Percentiles rank a stretch among this genome's conserved stretches.
These are phyloP conservation scores for Hycleus cichorii DNA, from an alignment of 1,140 invertebrate genomes.

Conservation along the genomic window DNA sequence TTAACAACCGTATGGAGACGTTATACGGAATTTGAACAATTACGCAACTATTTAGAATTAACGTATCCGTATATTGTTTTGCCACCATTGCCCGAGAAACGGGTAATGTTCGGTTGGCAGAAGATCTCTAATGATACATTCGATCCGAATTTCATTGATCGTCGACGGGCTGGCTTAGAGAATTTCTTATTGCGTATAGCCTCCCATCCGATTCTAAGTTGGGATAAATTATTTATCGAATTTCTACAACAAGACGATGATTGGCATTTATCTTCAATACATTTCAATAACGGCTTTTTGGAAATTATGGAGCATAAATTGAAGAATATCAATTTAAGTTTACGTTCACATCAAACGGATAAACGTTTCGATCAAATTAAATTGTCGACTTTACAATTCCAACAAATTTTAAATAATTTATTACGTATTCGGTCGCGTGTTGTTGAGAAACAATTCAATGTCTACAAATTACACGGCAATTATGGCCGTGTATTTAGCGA, in stretches of 20 bases:
- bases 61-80: constrained; percentile 71
- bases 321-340: constrained; percentile 65
- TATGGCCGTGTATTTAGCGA: constrained; percentile 79
- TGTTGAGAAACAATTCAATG: constrained; percentile 66
- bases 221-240: constrained; percentile 66
- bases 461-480: constrained; percentile 76
- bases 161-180: constrained; percentile 70
- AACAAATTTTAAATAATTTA: constrained; percentile 54
- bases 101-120: constrained; percentile 72
- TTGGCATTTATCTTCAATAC: constrained; percentile 69
- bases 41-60: constrained; percentile 67
- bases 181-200: constrained; percentile 71
- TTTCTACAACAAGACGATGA: constrained; percentile 68
- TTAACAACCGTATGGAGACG: constrained; percentile 68
- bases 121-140: constrained; percentile 70
- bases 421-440: constrained; percentile 56
- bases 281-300: constrained; percentile 54
- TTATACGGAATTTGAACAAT: constrained; percentile 78
- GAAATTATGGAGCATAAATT: constrained; percentile 69
- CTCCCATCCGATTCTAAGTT: constrained; percentile 64
- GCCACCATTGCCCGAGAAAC: constrained; percentile 75
- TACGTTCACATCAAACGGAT: constrained; percentile 65
- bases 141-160: constrained; percentile 80
- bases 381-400: constrained; percentile 66
- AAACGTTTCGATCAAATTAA: constrained; percentile 68